phyloP scores from a whole-genome alignment of 2,113 vertebrate species.

The Tretioscincus oriximinensis region DNA sequence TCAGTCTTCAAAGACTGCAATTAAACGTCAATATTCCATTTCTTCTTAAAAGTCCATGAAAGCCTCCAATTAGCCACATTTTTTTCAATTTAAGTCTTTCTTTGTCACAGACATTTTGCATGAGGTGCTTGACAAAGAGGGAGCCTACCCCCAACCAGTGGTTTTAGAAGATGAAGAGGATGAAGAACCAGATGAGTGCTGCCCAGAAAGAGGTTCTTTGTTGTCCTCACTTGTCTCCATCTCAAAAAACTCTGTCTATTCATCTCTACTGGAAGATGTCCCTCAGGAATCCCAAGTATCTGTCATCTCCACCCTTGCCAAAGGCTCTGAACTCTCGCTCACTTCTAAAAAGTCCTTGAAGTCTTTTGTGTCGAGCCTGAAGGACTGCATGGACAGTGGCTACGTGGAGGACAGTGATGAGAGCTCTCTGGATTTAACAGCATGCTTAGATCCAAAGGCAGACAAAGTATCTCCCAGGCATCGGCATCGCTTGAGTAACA shows the following conservation, averaged over 20 bases:
- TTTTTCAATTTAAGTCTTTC: neutral
- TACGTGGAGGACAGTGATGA: conserved; percentile 89
- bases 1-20: no score
- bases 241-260: conserved; percentile 69
- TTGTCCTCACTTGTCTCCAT: conserved; percentile 74
- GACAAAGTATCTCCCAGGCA: conserved; percentile 53
- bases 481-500: conserved; percentile 75
- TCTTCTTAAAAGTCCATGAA: no score
- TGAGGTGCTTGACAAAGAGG: conserved; percentile 84
- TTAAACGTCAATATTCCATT: no score
- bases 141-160: conserved; percentile 59
- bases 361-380: conserved; percentile 83
- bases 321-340: conserved; percentile 81
- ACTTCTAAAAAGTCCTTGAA: conserved; percentile 77
- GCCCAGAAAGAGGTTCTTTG: conserved; percentile 57
- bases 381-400: conserved; percentile 87
- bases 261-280: conserved; percentile 70
- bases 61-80: no score
- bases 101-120: conserved; percentile 83
- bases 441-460: conserved; percentile 44
- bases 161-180: conserved; percentile 70
- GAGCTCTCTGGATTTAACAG: conserved; percentile 53
- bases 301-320: conserved; percentile 74
- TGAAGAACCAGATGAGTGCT: conserved; percentile 55
- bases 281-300: conserved; percentile 52